Conservation (phyloP, 2,113 vertebrate genomes). For the Vireo altiloquus region DNA sequence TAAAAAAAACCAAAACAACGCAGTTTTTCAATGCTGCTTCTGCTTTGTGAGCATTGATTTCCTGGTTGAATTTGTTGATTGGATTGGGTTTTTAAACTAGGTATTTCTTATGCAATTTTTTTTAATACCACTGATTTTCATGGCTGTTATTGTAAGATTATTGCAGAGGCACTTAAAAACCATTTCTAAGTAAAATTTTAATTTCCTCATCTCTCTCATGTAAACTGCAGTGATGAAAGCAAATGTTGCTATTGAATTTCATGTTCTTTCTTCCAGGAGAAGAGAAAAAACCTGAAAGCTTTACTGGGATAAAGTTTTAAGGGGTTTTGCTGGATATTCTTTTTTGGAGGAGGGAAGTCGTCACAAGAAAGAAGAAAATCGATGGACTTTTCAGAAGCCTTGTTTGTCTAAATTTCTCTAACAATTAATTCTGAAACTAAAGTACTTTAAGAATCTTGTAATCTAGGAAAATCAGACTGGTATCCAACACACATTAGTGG, state of each 20-base stretch:
- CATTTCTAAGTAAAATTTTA: neutral
- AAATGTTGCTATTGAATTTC: neutral
- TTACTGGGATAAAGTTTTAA: neutral
- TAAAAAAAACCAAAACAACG: neutral
- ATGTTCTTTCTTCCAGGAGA: neutral
- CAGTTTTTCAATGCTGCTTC: neutral
- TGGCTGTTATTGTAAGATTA: neutral
- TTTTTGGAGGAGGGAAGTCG: neutral
- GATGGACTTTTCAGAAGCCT: neutral
- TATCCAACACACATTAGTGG: neutral
- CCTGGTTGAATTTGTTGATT: neutral
- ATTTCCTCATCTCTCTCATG: neutral
- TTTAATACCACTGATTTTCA: neutral
- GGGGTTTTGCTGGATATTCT: neutral
- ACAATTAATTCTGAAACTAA: neutral
- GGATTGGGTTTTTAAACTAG: neutral
- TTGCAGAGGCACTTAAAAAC: neutral
- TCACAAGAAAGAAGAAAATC: neutral
- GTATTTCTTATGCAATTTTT: neutral
- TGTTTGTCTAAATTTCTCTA: neutral
- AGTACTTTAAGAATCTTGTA: neutral
- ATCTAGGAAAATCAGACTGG: neutral
- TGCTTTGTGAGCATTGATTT: neutral
- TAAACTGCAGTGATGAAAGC: neutral
- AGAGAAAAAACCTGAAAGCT: neutral